Conservation (phyloP, 2,113 vertebrate species). For the Scytalopus superciliaris region DNA sequence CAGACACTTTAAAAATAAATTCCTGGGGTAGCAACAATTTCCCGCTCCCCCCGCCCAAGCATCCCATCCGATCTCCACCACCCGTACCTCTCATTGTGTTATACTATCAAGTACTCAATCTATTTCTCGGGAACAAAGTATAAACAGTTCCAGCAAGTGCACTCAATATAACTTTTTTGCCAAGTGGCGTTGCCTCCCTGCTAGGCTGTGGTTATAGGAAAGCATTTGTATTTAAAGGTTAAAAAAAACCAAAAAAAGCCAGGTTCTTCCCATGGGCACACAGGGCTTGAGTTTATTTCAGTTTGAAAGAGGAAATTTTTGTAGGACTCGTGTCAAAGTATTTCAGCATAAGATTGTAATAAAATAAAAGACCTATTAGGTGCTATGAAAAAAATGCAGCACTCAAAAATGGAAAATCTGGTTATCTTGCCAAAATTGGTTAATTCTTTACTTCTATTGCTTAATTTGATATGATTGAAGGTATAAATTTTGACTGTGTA, state of each 20-base stretch:
- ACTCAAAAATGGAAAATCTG: neutral
- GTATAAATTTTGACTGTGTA: neutral
- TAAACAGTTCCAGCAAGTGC: conserved; percentile 62
- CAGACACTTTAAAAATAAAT: conserved; percentile 73
- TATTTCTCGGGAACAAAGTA: conserved; percentile 58
- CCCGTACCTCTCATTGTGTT: conserved; percentile 62
- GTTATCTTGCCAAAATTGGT: neutral
- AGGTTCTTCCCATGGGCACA: neutral
- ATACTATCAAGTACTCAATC: conserved; percentile 66
- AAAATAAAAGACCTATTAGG: neutral
- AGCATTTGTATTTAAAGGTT: conserved; percentile 25
- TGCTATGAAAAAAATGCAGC: neutral
- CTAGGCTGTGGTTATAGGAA: conserved; percentile 8
- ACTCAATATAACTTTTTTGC: conserved; percentile 60
- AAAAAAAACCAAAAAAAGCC: neutral
- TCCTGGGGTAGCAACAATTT: conserved; percentile 70
- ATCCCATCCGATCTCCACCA: conserved; percentile 56
- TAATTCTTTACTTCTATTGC: neutral
- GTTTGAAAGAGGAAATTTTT: conserved; percentile 7
- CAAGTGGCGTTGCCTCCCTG: conserved; percentile 34
- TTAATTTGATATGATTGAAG: neutral
- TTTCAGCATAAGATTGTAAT: neutral
- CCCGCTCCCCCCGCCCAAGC: conserved; percentile 54
- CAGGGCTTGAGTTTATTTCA: neutral
- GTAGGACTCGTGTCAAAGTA: neutral